A percentile compares a stretch with the other conserved stretches of the same genome.
Evolutionary conservation across 2,113 vertebrate genomes (phyloP).

Genomic region (Ochotona curzoniae): DNA sequence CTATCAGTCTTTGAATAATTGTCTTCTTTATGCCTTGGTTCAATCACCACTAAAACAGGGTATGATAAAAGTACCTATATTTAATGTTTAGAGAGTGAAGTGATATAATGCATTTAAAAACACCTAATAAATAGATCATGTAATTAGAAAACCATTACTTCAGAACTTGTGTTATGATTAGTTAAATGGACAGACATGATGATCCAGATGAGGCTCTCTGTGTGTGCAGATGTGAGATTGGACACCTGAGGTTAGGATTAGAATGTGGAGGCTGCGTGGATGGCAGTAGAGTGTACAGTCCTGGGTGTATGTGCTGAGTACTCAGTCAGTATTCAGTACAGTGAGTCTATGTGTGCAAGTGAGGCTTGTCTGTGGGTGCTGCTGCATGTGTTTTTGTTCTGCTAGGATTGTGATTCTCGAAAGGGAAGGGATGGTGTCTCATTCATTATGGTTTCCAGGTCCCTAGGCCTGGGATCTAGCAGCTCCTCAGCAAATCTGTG

Average conservation of each 20-base stretch:
- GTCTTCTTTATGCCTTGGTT: neutral
- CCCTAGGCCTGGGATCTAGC: neutral
- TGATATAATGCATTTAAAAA: neutral
- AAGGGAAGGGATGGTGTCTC: neutral
- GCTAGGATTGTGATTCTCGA: neutral
- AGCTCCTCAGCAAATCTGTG: neutral
- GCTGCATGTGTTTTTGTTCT: neutral
- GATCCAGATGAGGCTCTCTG: neutral
- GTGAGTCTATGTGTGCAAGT: neutral
- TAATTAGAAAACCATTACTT: too few relatives aligned
- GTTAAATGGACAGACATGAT: neutral
- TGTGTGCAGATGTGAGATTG: neutral
- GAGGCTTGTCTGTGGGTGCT: neutral
- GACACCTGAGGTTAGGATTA: neutral
- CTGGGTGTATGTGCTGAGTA: too few relatives aligned
- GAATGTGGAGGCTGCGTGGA: accelerated
- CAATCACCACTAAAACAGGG: neutral
- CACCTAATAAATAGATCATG: neutral
- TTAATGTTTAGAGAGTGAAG: neutral
- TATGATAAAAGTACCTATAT: neutral
- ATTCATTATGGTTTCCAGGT: neutral
- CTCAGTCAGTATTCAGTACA: too few relatives aligned
- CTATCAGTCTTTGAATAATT: neutral
- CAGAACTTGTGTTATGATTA: neutral
- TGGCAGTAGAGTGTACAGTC: neutral